phyloP scores from a whole-genome alignment of 2,113 vertebrate genomes.

The Camelus bactrianus region DNA sequence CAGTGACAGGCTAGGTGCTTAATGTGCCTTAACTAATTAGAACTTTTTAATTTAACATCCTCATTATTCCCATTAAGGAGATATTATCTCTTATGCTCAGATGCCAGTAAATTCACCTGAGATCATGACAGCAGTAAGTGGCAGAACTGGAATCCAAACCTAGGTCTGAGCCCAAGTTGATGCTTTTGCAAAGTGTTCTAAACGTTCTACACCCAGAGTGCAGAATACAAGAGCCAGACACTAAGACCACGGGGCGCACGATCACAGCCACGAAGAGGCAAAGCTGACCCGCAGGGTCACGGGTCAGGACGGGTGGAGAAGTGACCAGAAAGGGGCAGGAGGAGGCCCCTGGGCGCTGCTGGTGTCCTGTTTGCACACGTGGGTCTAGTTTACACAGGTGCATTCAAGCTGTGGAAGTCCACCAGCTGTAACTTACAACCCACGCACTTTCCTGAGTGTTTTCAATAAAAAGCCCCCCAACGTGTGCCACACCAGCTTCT shows the following conservation, averaged over 20 bases:
- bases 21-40: rapidly evolving
- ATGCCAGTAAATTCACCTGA: not conserved
- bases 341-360: rapidly evolving
- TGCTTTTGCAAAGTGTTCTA: not conserved
- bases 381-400: not conserved
- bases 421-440: not conserved
- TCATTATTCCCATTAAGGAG: rapidly evolving
- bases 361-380: rapidly evolving
- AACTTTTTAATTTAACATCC: rapidly evolving
- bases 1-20: rapidly evolving
- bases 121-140: rapidly evolving
- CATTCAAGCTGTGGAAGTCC: not conserved
- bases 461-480: no score
- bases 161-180: not conserved
- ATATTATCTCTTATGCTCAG: rapidly evolving
- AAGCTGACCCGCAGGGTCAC: rapidly evolving
- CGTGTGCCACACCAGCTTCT: rapidly evolving
- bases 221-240: not conserved
- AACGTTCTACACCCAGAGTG: not conserved
- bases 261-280: rapidly evolving
- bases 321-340: not conserved
- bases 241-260: rapidly evolving
- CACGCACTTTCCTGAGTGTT: no score
- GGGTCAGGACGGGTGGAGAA: not conserved
- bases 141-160: not conserved